Evolutionary conservation across 2,888 invertebrate genomes (phyloP), one percentile per base, ranked within the genome.

Genomic region (Psylliodes chrysocephalus): DNA sequence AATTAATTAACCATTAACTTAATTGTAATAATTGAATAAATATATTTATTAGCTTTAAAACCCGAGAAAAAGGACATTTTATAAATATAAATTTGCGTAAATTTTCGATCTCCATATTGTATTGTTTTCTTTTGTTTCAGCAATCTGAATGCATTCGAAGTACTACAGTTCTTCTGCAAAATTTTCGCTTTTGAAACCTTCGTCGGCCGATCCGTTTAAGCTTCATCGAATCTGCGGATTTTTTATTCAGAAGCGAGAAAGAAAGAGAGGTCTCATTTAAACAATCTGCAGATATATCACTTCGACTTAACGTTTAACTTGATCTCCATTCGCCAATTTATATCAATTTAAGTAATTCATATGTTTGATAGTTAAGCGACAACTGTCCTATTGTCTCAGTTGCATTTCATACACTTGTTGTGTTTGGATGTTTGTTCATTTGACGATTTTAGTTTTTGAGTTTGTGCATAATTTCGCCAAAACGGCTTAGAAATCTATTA

Each of bases 241-340:
- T 73, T 79, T 80, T 77, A 80, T 80, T 44, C 79, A 78, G 15
- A 81, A 82, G 69, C 70, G 79, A 44, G 80, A 81, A 69, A 78
- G 79, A 69, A 81, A 81, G 73, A 77, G 80, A 77, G 73, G 71
- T 30, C 65, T 69, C 18, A 71, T 74, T 71, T 73, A 73, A 71
- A 52, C 52, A 46, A 38, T 47, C 47, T 25, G 14, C 30, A 15
- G 46, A n/a, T 22, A 17, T 5, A 35, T 57, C 28, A 47, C 14
- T 35, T 57, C 33, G 17, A 30, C 42, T 47, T 55, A 22, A 52
- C 61, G 35, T 52, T 47, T 55, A 22, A 52, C 61, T 47, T 46
- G 38, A 38, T 62, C 38, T 52, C 44, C 18, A 46, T 44, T 59
- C 73, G 74, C 77, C 77, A 79, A 79, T 79, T 78, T 73, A 75